Base-by-base conservation (phyloP, 2,888 invertebrate species). In the Trachelus stipa region DNA sequence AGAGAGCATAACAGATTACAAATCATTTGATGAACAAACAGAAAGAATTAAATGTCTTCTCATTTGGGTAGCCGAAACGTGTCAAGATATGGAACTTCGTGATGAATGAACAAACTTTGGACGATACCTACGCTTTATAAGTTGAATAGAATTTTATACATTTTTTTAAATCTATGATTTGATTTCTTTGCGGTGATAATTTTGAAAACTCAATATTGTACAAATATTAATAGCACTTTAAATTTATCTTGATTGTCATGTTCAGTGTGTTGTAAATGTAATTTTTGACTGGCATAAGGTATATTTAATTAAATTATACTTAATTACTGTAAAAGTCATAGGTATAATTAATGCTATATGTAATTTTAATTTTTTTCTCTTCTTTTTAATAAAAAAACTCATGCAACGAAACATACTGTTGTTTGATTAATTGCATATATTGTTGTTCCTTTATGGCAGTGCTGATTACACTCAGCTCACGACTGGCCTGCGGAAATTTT, bases 11-110 rank as follows among this genome's bases (percentile, higher is more conserved):
- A 78, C 83, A 4, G 86, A 85, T 77, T 87, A 85, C 69, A 87
- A 85, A 81, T 83, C 85, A 37, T 81, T 83, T 1, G 86, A 88
- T 75, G 88, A 87, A 71, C 81, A 87, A 33, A 84, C 88, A 9
- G 89, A 88, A 74, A 87, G 85, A 83, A 84, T 90, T 11, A 88
- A 87, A 75, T 84, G 85, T 73, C 80, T 91, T 69, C 81, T 91
- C 33, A 85, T 85, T 33, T 91, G 91, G 91, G 85, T 91, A 69
- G 89, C 88, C 4, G 86, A 86, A 76, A 88, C 89, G 12, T 90
- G 86, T 81, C 85, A 85, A 33, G 86, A 87, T 69, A 88, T 91
- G 81, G 88, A 89, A 77, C 82, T 84, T 81, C 81, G 80, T 11
- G 83, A 83, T 35, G 79, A 85, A 34, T 83, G 37, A 76, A 35